phyloP scores from a whole-genome alignment of 2,888 invertebrate species.

The Drosophila trichaetosa region DNA sequence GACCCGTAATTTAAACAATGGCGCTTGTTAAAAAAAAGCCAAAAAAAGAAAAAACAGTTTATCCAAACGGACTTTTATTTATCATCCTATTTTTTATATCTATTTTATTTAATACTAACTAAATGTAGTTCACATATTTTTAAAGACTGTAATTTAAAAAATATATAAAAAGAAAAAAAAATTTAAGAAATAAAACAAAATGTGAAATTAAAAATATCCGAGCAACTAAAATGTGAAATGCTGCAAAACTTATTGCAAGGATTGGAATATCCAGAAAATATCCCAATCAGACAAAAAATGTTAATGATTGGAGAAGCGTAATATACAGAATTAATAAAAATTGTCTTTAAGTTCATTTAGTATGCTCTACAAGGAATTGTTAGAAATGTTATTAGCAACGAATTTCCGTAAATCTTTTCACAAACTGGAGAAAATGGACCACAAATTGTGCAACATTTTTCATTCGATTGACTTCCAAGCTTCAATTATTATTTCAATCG shows the following conservation, averaged over 20 bases:
- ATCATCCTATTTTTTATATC: neutral
- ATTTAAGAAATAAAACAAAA: neutral
- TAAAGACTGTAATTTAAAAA: neutral
- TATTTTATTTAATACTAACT: neutral
- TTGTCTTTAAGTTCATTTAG: neutral
- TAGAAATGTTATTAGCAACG: neutral
- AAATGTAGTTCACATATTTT: neutral
- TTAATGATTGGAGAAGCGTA: neutral
- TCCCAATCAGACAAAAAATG: neutral
- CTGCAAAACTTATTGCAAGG: neutral
- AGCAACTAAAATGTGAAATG: neutral
- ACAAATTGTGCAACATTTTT: neutral
- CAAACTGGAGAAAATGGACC: neutral
- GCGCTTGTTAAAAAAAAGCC: neutral
- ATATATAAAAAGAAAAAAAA: neutral
- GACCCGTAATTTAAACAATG: neutral
- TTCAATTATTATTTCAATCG: neutral
- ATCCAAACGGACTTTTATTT: neutral
- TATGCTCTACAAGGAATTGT: neutral
- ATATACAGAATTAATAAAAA: neutral
- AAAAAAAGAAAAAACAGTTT: neutral
- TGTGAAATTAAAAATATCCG: neutral
- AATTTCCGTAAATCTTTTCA: neutral
- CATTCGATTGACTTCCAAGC: neutral
- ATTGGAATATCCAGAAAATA: neutral